A percentile compares a stretch with the other conserved stretches of the same genome.
These are phyloP conservation scores for Limenitis camilla DNA, from an alignment of 2,888 invertebrate genomes.

Conservation along the genomic window DNA sequence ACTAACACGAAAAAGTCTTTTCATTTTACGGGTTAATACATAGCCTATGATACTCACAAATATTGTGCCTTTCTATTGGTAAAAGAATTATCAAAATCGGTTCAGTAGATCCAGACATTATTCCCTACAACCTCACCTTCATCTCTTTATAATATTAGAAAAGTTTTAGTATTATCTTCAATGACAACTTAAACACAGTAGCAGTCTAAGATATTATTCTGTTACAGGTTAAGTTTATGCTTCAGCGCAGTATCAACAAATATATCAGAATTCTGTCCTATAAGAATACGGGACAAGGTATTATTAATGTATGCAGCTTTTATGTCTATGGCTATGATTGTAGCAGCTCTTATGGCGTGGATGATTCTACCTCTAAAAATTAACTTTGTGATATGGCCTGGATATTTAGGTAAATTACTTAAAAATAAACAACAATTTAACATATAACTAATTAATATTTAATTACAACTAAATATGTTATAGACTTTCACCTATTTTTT, in stretches of 20 bases:
- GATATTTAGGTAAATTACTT: conserved; percentile 38
- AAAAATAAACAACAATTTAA: not conserved
- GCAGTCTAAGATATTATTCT: not conserved
- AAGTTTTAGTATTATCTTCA: not conserved
- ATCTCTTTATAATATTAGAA: no score
- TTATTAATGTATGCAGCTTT: conserved; percentile 35
- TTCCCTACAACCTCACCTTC: no score
- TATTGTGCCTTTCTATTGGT: no score
- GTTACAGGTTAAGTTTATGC: conserved; percentile 40
- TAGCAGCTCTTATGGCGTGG: conserved; percentile 39
- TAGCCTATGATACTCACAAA: no score
- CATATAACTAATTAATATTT: not conserved
- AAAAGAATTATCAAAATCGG: no score
- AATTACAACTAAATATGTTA: not conserved
- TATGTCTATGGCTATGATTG: conserved; percentile 34
- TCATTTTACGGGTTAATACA: no score
- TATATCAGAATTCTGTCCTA: conserved; percentile 40
- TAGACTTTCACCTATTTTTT: conserved; percentile 1
- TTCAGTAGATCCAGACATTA: no score
- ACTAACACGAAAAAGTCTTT: no score
- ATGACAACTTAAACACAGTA: not conserved
- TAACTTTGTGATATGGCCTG: conserved; percentile 33
- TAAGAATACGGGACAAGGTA: conserved; percentile 36
- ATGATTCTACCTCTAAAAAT: conserved; percentile 31
- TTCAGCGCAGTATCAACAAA: conserved; percentile 38